Evolutionary conservation across 2,113 vertebrate species (phyloP), one percentile per base, ranked within the genome.

Genomic region (Blennius ocellaris): DNA sequence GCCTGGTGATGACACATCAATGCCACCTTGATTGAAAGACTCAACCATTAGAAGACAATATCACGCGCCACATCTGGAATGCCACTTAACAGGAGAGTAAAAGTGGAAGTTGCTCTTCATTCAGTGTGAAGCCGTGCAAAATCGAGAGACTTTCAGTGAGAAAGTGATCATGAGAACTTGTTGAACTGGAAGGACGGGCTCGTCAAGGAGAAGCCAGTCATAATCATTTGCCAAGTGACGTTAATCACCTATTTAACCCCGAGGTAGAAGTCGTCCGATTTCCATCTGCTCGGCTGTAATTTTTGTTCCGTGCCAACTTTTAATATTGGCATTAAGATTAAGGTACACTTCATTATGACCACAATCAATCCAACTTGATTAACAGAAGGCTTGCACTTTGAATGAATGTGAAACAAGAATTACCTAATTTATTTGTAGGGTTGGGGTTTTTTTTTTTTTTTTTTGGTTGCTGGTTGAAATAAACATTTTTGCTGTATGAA

Each of bases 1-100:
- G 82, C 66, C 84, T 98, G 96, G 96, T 97, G 94, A 96, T 53
- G 69, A 62, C 8, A 38, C 54, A 16, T 56, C 59, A 39, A 52
- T 30, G 68, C 72, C 67, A 48, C 38, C 37, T 41, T n/a, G 39
- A 88, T 72, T 54, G 0, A 82, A 80, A 5, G 70, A 80, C 21
- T 56, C 8, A 9, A 76, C 40, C 8, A 59, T 53, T 62, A 88
- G 72, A 66, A 61, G 78, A 78, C 48, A 63, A 38, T n/a, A 61
- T 36, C 7, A 63, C 14, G 44, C 70, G 38, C n/a, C 40, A 48
- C 21, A 48, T 76, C 17, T 51, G 15, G 21, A 78, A 57, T 5
- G 21, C 48, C 58, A 51, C 39, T 48, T 57, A 47, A 49, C 64
- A 69, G 39, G 48, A 48, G 60, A 70, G 54, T 11, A 50, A 4